Evolutionary conservation across 2,797 vertebrate genomes (phyloP), one percentile per base, ranked within the genome.

Genomic region (Heterohyrax brucei): DNA sequence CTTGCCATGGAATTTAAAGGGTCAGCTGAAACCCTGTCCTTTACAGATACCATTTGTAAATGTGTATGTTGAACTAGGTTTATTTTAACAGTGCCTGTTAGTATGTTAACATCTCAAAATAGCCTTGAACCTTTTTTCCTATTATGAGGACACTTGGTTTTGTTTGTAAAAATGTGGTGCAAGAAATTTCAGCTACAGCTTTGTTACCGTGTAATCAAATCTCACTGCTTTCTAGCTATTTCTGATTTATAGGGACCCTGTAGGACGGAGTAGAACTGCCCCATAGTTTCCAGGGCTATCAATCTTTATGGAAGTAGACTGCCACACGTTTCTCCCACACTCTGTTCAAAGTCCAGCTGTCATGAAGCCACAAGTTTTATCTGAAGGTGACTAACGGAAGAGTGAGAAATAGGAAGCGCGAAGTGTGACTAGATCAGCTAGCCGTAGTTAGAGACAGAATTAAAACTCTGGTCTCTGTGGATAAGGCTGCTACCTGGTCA

Each of bases 41-140:
- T 88, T 92, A 89, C 96, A 70, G 64, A 78, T 79, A 28, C 83
- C 56, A 22, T 59, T 87, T 93, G 44, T 44, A 88, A 83, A 76
- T 48, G 44, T 76, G 33, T 70, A 39, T 64, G 18, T 76, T 19
- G 16, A 88, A 72, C 3, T 50, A 75, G 78, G 30, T 75, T 91
- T 79, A 50, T 81, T 86, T 62, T 44, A 10, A 64, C 85, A 56
- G 33, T 76, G 68, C 72, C 24, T 33, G 21, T 80, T 91, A 39
- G 78, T 89, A 61, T 87, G 2, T 62, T 82, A 66, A 26, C 72
- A 91, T 87, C 18, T 30, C 80, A 83, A 84, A 26, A 76, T 83
- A 80, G 4, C 18, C 16, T 82, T 81, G 12, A 94, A 39, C 30
- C 9, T 24, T 90, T 92, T 83, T 81, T 28, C 22, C 30, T 68